Evolutionary conservation across 2,113 vertebrate genomes (phyloP).

Genomic region (Ophthalmolycus amberensis): DNA sequence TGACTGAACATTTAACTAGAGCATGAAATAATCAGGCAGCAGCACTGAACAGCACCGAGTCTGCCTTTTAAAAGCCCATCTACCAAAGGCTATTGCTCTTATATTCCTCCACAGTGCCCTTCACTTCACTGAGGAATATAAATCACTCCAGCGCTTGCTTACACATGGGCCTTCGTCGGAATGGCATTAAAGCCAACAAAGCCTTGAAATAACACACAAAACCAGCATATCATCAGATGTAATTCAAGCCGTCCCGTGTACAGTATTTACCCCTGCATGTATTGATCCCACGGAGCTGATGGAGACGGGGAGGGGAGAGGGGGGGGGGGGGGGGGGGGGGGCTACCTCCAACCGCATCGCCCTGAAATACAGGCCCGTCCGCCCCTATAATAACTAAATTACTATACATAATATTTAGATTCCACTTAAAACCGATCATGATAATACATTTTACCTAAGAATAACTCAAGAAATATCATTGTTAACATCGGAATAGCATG

Average conservation of each 20-base stretch:
- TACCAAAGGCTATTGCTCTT: constrained; percentile 62
- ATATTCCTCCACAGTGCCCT: constrained; percentile 77
- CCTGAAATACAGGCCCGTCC: constrained; percentile 66
- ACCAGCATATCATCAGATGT: constrained; percentile 11
- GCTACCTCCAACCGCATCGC: constrained; percentile 63
- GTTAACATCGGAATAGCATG: background rate
- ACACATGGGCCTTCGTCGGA: constrained; percentile 7
- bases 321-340: background rate
- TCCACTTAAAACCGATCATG: background rate
- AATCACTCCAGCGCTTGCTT: constrained; percentile 46
- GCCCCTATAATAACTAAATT: constrained; percentile 39
- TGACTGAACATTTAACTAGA: constrained; percentile 63
- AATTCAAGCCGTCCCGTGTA: constrained; percentile 41
- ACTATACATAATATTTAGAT: background rate
- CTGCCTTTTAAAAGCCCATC: constrained; percentile 57
- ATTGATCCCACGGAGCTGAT: constrained; percentile 74
- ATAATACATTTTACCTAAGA: background rate
- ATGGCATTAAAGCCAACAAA: constrained; percentile 1
- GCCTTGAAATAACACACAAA: constrained; percentile 20
- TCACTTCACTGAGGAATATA: constrained; percentile 67
- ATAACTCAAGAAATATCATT: background rate
- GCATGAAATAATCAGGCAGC: constrained; percentile 67
- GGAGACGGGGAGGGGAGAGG: constrained; percentile 62
- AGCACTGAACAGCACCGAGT: constrained; percentile 39
- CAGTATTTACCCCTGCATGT: constrained; percentile 63